A percentile compares a stretch with the other conserved stretches of the same genome.
Evolutionary conservation across 2,797 vertebrate species (phyloP).

Genomic region (Siniperca scherzeri): DNA sequence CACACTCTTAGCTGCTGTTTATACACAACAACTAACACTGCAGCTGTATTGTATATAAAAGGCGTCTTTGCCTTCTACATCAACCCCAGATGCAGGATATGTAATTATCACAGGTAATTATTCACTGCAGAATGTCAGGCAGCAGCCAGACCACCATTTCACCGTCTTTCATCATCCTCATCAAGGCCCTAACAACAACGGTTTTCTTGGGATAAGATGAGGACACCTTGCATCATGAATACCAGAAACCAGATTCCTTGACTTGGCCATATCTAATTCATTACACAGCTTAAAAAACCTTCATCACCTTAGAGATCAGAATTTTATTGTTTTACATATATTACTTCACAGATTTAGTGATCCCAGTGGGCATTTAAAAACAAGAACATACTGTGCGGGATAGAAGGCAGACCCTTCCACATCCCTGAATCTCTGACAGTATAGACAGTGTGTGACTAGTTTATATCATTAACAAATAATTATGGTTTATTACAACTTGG

Average conservation of each 20-base stretch:
- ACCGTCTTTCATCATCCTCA: conserved; percentile 83
- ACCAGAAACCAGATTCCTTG: conserved; percentile 48
- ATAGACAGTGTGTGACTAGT: not conserved
- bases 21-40: conserved; percentile 5
- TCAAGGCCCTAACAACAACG: conserved; percentile 47
- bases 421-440: not conserved
- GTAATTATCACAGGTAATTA: conserved; percentile 63
- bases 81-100: conserved; percentile 27
- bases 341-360: conserved; percentile 24
- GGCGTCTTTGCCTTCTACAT: conserved; percentile 11
- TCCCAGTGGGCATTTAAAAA: not conserved
- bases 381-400: not conserved
- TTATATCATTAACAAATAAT: not conserved
- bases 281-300: conserved; percentile 46
- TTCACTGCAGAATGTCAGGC: conserved; percentile 52
- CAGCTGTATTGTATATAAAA: conserved; percentile 18
- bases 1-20: conserved; percentile 24
- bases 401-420: not conserved
- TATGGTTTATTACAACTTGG: not conserved
- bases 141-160: conserved; percentile 70
- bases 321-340: conserved; percentile 8
- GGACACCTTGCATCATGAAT: conserved; percentile 66
- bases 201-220: conserved; percentile 56
- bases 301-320: conserved; percentile 36
- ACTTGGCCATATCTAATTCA: conserved; percentile 54